Conservation (phyloP, 2,113 vertebrate genomes). For the Sus scrofa region T2T-Sscrofa CM000824.6:89277501-89278000, state of each 20-base stretch:
- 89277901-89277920: neutral
- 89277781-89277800: neutral
- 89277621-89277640: accelerated
- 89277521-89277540: too few species aligned
- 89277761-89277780: neutral
- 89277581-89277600: neutral
- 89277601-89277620: neutral
- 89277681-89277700: neutral
- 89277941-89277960: neutral
- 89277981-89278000: neutral
- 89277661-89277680: too few species aligned
- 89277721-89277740: neutral
- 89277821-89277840: neutral
- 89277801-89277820: neutral
- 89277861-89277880: neutral
- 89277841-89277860: neutral
- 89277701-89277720: neutral
- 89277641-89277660: neutral
- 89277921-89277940: neutral
- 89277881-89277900: neutral
- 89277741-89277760: neutral
- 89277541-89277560: neutral
- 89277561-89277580: neutral
- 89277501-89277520: neutral
- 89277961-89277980: neutral